Evolutionary conservation across 1,140 invertebrate species (phyloP), one percentile per base, ranked within the genome.

Genomic region (Pseudomyrmex sp.): DNA sequence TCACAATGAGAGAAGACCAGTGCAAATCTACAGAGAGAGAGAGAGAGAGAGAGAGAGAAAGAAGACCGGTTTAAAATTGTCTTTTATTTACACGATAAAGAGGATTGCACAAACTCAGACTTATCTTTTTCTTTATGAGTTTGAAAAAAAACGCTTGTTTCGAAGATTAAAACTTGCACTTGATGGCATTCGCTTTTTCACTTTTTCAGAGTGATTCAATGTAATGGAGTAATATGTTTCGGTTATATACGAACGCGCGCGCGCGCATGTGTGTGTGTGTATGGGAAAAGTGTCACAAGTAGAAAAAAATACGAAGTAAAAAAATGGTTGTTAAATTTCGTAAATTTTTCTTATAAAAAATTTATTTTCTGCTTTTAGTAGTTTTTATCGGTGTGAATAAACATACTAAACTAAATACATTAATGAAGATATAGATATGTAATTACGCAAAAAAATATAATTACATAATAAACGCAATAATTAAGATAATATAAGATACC

Each of bases 41-140:
- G 2, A 18, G 2, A 26, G 26, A 26, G n/a, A n/a, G n/a, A n/a
- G n/a, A 35, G 2, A 13, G 56, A 23, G 18, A 20, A 1, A 74
- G 20, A 13, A 58, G 13, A 12, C 15, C 35, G 35, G 5, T 54
- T 35, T 59, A 13, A 59, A 18, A 7, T 35, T 26, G 68, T 70
- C 68, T 58, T n/a, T 73, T 58, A 73, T 73, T 35, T 72, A 15
- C 54, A 44, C 35, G 35, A 58, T 18, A 35, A 23, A 73, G 26
- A 73, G 54, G 54, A 20, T 70, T 56, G 68, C 23, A 35, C 35
- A 69, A 20, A 48, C 15, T 72, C 44, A 46, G 70, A 18, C 13
- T 13, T 8, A 7, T 74, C 56, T 46, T 9, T 13, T 61, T 2
- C 44, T 61, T 10, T 12, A 18, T n/a, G 12, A 18, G 3, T 74